Evolutionary conservation across 2,888 invertebrate species (phyloP).

Genomic region (Meiosimyza decipiens): DNA sequence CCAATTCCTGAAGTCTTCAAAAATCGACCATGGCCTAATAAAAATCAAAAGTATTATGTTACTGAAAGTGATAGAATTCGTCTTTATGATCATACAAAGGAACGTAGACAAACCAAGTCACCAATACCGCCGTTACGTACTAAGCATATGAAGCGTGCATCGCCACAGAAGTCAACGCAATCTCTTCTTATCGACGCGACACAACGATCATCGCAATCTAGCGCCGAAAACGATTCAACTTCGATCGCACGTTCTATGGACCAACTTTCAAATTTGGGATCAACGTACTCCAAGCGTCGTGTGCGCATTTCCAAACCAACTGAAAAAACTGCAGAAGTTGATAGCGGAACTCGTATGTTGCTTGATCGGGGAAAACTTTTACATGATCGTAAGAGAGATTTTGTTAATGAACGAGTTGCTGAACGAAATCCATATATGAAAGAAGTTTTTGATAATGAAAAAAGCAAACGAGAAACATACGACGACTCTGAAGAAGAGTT

Average conservation of each 20-base stretch:
- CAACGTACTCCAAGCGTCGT: slow-evolving; percentile 30
- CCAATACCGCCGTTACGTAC: slow-evolving; percentile 1
- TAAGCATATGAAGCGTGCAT: not conserved
- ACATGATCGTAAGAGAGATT: slow-evolving; percentile 64
- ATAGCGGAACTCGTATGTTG: slow-evolving; percentile 58
- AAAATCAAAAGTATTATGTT: not conserved
- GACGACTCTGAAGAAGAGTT: slow-evolving; percentile 49
- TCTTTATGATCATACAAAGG: too few species aligned
- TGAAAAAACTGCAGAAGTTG: slow-evolving; percentile 45
- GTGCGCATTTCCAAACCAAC: slow-evolving; percentile 24
- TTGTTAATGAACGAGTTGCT: slow-evolving; percentile 64
- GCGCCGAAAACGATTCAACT: slow-evolving; percentile 50
- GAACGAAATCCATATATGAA: slow-evolving; percentile 66
- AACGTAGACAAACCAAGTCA: too few species aligned
- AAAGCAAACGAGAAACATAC: slow-evolving; percentile 38
- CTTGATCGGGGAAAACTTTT: slow-evolving; percentile 64
- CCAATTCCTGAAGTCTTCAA: slow-evolving; percentile 44
- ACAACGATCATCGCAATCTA: slow-evolving; percentile 49
- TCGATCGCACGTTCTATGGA: slow-evolving; percentile 44
- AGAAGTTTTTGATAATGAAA: slow-evolving; percentile 55
- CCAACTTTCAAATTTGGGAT: slow-evolving; percentile 40
- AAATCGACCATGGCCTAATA: slow-evolving; percentile 57
- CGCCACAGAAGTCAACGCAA: slow-evolving; percentile 22
- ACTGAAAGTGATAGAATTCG: too few species aligned
- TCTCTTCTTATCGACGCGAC: not conserved